Evolutionary conservation across 2,888 invertebrate species (phyloP), one percentile per base, ranked within the genome.

Genomic region (Drosophila merina): DNA sequence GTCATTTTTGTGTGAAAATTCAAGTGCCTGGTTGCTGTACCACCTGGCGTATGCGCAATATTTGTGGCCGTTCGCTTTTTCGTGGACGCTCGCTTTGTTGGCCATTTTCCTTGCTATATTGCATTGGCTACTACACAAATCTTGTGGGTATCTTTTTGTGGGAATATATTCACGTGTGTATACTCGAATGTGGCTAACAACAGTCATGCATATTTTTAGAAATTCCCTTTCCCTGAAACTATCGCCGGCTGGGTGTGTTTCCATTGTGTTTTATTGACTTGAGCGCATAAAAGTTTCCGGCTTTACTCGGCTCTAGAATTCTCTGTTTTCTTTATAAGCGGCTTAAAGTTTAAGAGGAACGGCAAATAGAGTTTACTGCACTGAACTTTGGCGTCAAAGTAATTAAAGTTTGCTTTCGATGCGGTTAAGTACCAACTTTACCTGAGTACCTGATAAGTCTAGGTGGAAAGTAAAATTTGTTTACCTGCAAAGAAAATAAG

Each of bases 301-400:
- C 62, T 52, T 47, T 47, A 30, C 52, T 60, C 63, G 50, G 40
- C 42, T 58, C 51, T 55, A 26, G 7, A 38, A 50, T 63, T 62
- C 56, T 54, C 38, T 63, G 57, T 70, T 72, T 42, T 3, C 33
- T 10, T 67, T 52, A 38, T 79, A 77, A 80, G 81, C 75, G 47
- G 79, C 81, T 80, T 81, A 81, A 79, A 67, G 71, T 75, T 75
- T 44, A 42, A 14, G 58, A 33, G 20, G 45, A 47, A 55, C 57
- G 56, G 66, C 59, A 71, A 44, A 63, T 49, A 78, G 69, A 83
- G 73, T 80, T 74, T 77, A 79, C 77, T 73, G 75, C 69, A 54
- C 67, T 59, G 72, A 81, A 76, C 75, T 83, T 76, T 63, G 33
- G 77, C 79, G 74, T 66, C 72, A 74, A 77, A 79, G 80, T 81